These are phyloP conservation scores for Columbina picui DNA, from an alignment of 2,113 vertebrate species.

Conservation along the genomic window DNA sequence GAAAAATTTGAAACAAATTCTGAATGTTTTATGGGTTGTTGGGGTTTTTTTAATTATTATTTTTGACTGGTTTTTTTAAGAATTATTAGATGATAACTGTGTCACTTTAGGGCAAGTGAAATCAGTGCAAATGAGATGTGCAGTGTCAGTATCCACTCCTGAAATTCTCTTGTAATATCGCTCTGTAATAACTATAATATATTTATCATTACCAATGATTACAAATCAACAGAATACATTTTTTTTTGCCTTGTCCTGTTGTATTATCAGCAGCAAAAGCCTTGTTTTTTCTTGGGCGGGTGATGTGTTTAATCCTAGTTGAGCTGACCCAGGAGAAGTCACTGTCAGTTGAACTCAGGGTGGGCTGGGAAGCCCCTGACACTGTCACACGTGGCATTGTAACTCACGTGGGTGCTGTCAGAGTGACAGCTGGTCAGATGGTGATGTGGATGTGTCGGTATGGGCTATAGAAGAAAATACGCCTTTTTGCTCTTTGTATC, in stretches of 20 bases:
- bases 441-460: background rate
- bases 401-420: background rate
- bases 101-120: background rate
- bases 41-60: background rate
- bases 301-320: background rate
- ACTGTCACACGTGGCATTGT: background rate
- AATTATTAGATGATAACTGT: too few species aligned
- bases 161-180: background rate
- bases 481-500: background rate
- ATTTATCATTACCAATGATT: background rate
- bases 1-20: too few species aligned
- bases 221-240: background rate
- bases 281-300: background rate
- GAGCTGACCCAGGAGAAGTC: background rate
- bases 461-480: background rate
- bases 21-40: too few species aligned
- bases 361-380: background rate
- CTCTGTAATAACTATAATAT: background rate
- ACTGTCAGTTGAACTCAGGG: background rate
- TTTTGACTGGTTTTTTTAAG: too few species aligned
- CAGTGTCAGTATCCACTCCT: background rate
- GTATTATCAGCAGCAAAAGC: background rate
- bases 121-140: background rate
- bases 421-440: background rate
- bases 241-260: background rate